These are phyloP conservation scores for Bradynema listronoti DNA, from an alignment of 1,140 invertebrate genomes.

Conservation along the genomic window DNA sequence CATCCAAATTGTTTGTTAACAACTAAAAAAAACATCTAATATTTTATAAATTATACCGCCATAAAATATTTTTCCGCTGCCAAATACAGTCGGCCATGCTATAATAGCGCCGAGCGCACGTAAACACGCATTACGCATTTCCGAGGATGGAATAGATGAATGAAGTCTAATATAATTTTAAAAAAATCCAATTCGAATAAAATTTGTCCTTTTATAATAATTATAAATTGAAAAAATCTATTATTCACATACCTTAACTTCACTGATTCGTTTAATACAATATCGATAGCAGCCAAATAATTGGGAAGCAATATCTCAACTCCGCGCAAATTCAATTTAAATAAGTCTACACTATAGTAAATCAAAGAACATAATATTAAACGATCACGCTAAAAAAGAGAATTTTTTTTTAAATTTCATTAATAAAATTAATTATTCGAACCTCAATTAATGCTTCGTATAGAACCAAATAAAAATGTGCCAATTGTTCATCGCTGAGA, in stretches of 20 bases:
- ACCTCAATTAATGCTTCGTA: constrained; percentile 74
- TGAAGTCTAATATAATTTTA: constrained; percentile 35
- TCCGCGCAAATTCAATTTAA: constrained; percentile 83
- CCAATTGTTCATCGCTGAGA: constrained; percentile 84
- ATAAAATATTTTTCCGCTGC: constrained; percentile 23
- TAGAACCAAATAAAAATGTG: constrained; percentile 84
- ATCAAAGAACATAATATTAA: constrained; percentile 54
- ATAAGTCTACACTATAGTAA: constrained; percentile 64
- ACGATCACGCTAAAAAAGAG: constrained; percentile 41
- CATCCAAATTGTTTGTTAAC: too few species aligned
- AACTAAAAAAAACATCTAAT: too few species aligned
- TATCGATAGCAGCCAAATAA: constrained; percentile 78
- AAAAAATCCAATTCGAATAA: constrained; percentile 9
- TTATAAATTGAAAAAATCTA: constrained; percentile 20
- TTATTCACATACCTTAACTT: constrained; percentile 57
- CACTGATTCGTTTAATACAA: constrained; percentile 73
- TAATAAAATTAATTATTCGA: constrained; percentile 57
- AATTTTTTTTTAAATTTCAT: constrained; percentile 66
- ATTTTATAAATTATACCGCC: constrained; percentile 5
- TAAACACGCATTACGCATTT: constrained; percentile 52
- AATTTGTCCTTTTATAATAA: constrained; percentile 7
- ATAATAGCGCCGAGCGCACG: constrained; percentile 44
- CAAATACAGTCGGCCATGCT: constrained; percentile 54
- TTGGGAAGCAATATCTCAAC: constrained; percentile 80
- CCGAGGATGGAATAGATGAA: constrained; percentile 52